Conservation (phyloP, 1,140 invertebrate species). For the Drosophila asahinai region DNA sequence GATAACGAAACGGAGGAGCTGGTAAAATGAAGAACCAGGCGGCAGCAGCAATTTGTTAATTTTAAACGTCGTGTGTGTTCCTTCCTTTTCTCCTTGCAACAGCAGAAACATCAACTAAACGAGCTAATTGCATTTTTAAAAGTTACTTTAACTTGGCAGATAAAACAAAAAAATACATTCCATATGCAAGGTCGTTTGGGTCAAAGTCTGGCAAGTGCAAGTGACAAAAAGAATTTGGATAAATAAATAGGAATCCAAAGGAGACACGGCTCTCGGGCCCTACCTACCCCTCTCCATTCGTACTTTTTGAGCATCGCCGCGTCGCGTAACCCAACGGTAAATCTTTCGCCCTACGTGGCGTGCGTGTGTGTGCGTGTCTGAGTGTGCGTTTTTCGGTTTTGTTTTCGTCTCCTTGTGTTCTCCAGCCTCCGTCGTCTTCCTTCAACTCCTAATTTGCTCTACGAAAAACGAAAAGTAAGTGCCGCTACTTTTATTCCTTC, state of each 20-base stretch:
- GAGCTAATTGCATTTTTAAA: constrained; percentile 26
- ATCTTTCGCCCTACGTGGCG: constrained; percentile 32
- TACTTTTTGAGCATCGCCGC: constrained; percentile 23
- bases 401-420: constrained; percentile 23
- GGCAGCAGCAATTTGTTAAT: constrained; percentile 32
- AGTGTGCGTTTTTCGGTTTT: constrained; percentile 45
- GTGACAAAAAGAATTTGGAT: constrained; percentile 46
- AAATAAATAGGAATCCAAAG: constrained; percentile 20
- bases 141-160: neutral
- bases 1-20: constrained; percentile 34
- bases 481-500: constrained; percentile 43
- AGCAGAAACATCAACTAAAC: constrained; percentile 21
- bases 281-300: neutral
- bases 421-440: constrained; percentile 11
- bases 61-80: constrained; percentile 69
- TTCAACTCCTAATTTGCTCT: constrained; percentile 28
- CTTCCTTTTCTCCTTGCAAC: constrained; percentile 14
- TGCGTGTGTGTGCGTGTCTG: constrained; percentile 40
- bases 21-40: constrained; percentile 9
- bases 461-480: constrained; percentile 48
- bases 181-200: constrained; percentile 38
- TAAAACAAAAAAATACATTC: constrained; percentile 1
- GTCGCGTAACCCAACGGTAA: constrained; percentile 47
- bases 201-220: constrained; percentile 40
- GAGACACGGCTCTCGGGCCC: constrained; percentile 8